Conservation (phyloP, 2,797 vertebrate genomes). For the Oreonectes daqikongensis region DNA sequence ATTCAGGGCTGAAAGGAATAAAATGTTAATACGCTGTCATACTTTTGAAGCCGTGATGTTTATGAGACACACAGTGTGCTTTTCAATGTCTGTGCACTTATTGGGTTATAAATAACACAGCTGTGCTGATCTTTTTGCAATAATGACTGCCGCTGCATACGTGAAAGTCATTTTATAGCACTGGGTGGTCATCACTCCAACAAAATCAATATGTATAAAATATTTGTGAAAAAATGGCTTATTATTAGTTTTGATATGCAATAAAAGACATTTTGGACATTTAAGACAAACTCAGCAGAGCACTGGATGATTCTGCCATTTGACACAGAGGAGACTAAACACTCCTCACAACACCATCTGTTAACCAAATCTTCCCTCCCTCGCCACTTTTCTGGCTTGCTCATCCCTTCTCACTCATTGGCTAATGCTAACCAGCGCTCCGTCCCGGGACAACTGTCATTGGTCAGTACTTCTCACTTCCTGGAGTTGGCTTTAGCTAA, state of each 20-base stretch:
- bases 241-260: constrained; percentile 7
- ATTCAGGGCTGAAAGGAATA: constrained; percentile 1
- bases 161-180: constrained; percentile 1
- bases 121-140: constrained; percentile 5
- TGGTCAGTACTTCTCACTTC: constrained; percentile 16
- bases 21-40: constrained; percentile 19
- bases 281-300: constrained; percentile 15
- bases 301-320: constrained; percentile 21
- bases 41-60: constrained; percentile 25
- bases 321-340: constrained; percentile 10
- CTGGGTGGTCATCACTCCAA: neutral
- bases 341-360: constrained; percentile 51
- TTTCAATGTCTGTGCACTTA: neutral
- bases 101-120: constrained; percentile 8
- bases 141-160: neutral
- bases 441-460: neutral
- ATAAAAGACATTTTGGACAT: constrained; percentile 6
- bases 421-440: constrained; percentile 11
- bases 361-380: constrained; percentile 27
- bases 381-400: constrained; percentile 13
- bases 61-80: constrained; percentile 17
- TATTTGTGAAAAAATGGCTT: neutral
- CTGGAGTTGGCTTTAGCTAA: neutral
- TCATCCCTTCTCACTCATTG: constrained; percentile 12
- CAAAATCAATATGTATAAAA: neutral